Percentiles rank a stretch among this genome's conserved stretches.
phyloP scores from a whole-genome alignment of 2,888 invertebrate genomes.

The Phalera bucephala region DNA sequence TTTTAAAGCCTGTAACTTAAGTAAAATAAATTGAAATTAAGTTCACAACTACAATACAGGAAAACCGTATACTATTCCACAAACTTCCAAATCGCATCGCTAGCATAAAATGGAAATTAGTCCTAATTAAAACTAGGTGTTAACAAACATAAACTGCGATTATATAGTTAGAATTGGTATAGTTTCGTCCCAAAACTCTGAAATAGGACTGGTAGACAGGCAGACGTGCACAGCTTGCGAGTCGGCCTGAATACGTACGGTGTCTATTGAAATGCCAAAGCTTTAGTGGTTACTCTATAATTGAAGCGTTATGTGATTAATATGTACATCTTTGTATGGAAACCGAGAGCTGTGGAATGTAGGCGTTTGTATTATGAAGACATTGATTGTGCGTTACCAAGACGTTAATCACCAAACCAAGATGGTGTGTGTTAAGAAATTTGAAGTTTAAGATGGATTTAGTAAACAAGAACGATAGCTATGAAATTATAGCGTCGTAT shows the following conservation, averaged over 20 bases:
- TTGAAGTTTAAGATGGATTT: background rate
- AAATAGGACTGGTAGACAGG: slow-evolving; percentile 6
- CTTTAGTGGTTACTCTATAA: slow-evolving; percentile 21
- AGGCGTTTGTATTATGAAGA: slow-evolving; percentile 13
- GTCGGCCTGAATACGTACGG: slow-evolving; percentile 23
- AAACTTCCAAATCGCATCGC: slow-evolving; percentile 12
- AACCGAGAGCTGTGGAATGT: slow-evolving; percentile 8
- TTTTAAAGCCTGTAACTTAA: too few species aligned
- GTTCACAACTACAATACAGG: background rate
- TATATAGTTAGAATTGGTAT: slow-evolving; percentile 14
- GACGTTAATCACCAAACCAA: background rate
- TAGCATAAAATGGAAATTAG: slow-evolving; percentile 14
- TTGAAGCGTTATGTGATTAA: slow-evolving; percentile 25
- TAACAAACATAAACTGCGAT: slow-evolving; percentile 18
- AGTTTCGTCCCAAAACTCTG: background rate
- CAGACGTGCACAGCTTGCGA: slow-evolving; percentile 18
- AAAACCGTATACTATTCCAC: slow-evolving; percentile 7
- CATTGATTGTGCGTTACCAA: too few species aligned
- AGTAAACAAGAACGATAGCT: background rate
- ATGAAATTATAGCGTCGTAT: background rate
- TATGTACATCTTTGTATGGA: slow-evolving; percentile 15
- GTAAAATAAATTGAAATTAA: too few species aligned
- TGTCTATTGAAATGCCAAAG: slow-evolving; percentile 35
- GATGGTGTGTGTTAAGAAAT: background rate
- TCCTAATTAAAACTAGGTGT: slow-evolving; percentile 28